Base-by-base conservation (phyloP, 2,888 invertebrate genomes). In the Tanypteryx hageni region DNA sequence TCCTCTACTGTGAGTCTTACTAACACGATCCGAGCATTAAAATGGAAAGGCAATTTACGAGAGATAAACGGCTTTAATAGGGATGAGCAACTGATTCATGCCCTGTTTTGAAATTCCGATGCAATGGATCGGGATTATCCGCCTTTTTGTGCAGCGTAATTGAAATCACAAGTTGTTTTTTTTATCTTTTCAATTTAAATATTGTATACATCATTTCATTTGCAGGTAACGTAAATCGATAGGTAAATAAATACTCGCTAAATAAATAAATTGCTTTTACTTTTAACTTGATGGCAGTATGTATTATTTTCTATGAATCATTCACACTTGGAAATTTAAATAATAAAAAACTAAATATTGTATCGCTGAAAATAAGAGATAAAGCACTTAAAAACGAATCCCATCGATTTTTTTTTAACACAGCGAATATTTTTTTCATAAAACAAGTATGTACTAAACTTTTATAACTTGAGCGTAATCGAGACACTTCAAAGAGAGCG, bases 1-100 rank as follows among this genome's bases (percentile, higher is more conserved):
- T 57, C 31, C 27, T 11, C 89, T 44, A 44, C 44, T 31, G 86
- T 31, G 13, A 61, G 44, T 89, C 86, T 61, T 61, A 61, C 86
- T 61, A 56, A 89, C 64, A 89, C 89, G 68, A 44, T 44, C 44
- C 64, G 59, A 8, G 85, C 61, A 86, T 61, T 86, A 61, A 76
- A 27, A 86, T 59, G 86, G 61, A 31, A 86, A 27, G 89, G 61
- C 44, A 57, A 64, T 44, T 44, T 56, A 83, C 31, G 86, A 64
- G 68, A 68, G 64, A 89, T 89, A 89, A 89, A 44, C 44, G 56
- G 64, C 89, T 89, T 89, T 89, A 89, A 64, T 89, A 68, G 89
- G 89, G 76, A 76, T 76, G 76, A 76, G 76, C 76, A 3, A 76
- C 22, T 76, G 76, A 76, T 13, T 76, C 76, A 76, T 13, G 76